Conservation (phyloP, 2,797 vertebrate genomes). For the Pangasius djambal region DNA sequence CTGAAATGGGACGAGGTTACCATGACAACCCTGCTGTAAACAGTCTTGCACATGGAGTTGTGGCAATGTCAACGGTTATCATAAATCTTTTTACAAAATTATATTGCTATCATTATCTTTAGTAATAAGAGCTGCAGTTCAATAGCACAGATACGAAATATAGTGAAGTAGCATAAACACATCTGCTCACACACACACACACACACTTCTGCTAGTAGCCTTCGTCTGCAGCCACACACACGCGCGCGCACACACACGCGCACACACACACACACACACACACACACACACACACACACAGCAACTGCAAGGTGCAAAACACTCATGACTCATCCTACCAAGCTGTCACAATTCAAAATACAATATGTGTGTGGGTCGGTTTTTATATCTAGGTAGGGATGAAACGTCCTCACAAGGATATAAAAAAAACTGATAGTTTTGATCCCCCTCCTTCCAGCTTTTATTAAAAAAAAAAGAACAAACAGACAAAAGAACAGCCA, state of each 20-base stretch:
- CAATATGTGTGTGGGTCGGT: not conserved
- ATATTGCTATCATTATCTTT: not conserved
- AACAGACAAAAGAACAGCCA: too few species aligned
- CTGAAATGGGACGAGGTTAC: not conserved
- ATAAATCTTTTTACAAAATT: not conserved
- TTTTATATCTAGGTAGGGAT: not conserved
- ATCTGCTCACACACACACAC: not conserved
- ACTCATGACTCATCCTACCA: not conserved
- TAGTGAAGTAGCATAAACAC: not conserved
- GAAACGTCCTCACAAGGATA: not conserved
- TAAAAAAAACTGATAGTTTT: too few species aligned
- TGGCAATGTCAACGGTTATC: not conserved
- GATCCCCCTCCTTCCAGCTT: too few species aligned
- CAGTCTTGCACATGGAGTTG: not conserved
- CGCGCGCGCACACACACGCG: not conserved
- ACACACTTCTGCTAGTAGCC: not conserved
- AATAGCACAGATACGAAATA: not conserved
- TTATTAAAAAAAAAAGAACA: too few species aligned
- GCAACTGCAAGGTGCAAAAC: slow-evolving; percentile 5
- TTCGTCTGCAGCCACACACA: not conserved
- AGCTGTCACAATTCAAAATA: not conserved
- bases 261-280: not conserved
- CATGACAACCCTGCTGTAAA: not conserved
- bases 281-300: not conserved
- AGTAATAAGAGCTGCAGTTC: not conserved